A percentile compares a stretch with the other conserved stretches of the same genome.
phyloP scores from a whole-genome alignment of 2,113 vertebrate genomes.

The Channa maculata region DNA sequence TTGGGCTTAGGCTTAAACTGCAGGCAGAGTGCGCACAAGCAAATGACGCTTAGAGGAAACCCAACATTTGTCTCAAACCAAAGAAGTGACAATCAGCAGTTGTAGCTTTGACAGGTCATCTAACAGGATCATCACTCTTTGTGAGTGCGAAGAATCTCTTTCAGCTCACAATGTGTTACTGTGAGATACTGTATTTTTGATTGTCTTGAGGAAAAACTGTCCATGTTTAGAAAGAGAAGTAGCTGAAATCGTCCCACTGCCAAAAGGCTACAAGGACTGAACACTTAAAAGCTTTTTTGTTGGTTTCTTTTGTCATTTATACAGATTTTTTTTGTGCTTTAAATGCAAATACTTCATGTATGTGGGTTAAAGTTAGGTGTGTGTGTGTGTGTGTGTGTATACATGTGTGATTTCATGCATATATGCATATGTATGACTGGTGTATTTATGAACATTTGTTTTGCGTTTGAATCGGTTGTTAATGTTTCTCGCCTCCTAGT shows the following conservation, averaged over 20 bases:
- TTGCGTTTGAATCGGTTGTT: slow-evolving; percentile 53
- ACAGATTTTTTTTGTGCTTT: slow-evolving; percentile 66
- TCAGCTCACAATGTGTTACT: slow-evolving; percentile 38
- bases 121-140: slow-evolving; percentile 10
- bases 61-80: background rate
- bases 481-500: slow-evolving; percentile 54
- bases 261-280: slow-evolving; percentile 75
- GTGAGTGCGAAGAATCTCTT: slow-evolving; percentile 46
- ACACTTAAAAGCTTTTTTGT: slow-evolving; percentile 57
- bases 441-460: slow-evolving; percentile 78
- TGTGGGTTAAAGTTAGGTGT: slow-evolving; percentile 31
- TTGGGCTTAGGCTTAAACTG: slow-evolving; percentile 8
- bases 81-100: slow-evolving; percentile 66
- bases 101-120: slow-evolving; percentile 42
- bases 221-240: slow-evolving; percentile 36
- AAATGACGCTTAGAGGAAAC: slow-evolving; percentile 15
- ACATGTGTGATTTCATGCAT: background rate
- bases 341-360: slow-evolving; percentile 75
- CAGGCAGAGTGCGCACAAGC: background rate
- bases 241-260: slow-evolving; percentile 48
- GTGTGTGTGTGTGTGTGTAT: slow-evolving; percentile 40
- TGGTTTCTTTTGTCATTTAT: slow-evolving; percentile 59
- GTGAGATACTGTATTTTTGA: slow-evolving; percentile 65
- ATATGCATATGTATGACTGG: slow-evolving; percentile 65
- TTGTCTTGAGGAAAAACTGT: slow-evolving; percentile 36